Evolutionary conservation across 2,113 vertebrate genomes (phyloP).

Genomic region (Corydoras maculifer): DNA sequence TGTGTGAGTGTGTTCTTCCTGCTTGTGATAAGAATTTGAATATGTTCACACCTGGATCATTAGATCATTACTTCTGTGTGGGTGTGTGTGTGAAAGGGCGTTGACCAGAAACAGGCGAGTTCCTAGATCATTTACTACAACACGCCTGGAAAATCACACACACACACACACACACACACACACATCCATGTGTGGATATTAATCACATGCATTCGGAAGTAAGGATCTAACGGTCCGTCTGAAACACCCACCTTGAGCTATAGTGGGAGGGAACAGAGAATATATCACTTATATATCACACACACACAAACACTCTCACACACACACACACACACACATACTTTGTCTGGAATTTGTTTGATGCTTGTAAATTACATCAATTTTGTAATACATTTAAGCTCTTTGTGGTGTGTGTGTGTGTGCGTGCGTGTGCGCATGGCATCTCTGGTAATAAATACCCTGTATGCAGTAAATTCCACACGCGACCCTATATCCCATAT

Average conservation of each 20-base stretch:
- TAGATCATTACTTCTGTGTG: not conserved
- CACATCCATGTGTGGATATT: conserved; percentile 12
- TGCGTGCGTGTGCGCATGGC: not conserved
- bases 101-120: conserved; percentile 31
- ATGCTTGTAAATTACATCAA: conserved; percentile 35
- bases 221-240: conserved; percentile 29
- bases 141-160: conserved; percentile 23
- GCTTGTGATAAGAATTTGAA: conserved; percentile 3
- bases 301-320: conserved; percentile 9
- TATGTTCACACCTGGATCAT: conserved; percentile 15
- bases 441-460: not conserved
- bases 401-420: not conserved
- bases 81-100: conserved; percentile 11
- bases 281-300: conserved; percentile 28
- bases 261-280: conserved; percentile 33
- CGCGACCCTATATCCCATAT: not conserved
- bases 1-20: conserved; percentile 22
- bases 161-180: conserved; percentile 25
- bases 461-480: not conserved
- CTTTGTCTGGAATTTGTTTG: conserved; percentile 38
- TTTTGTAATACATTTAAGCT: not conserved
- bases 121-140: conserved; percentile 26
- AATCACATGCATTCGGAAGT: conserved; percentile 36
- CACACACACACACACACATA: conserved; percentile 14
- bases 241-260: conserved; percentile 27